Evolutionary conservation across 2,113 vertebrate species (phyloP).

Genomic region (Chiloscyllium plagiosum): DNA sequence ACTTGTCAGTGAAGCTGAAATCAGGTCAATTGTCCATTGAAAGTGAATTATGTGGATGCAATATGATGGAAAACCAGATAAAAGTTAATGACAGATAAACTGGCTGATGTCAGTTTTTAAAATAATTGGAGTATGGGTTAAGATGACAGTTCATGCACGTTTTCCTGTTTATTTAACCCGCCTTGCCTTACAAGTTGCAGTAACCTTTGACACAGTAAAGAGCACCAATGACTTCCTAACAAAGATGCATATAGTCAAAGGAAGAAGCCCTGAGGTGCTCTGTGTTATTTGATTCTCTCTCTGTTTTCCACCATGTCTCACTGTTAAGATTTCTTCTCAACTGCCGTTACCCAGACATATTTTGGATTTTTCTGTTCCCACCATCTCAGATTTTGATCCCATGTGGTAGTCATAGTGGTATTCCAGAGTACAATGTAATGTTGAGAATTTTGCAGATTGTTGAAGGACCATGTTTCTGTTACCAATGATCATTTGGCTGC

Average conservation of each 20-base stretch:
- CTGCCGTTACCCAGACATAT: neutral
- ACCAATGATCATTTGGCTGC: neutral
- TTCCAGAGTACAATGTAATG: neutral
- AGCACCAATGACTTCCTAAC: neutral
- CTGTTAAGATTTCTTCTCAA: slow-evolving; percentile 35
- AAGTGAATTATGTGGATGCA: neutral
- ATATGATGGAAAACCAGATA: neutral
- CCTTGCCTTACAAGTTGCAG: neutral
- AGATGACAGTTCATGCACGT: neutral
- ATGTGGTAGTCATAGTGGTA: neutral
- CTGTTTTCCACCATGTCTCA: neutral
- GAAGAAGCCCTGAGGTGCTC: neutral
- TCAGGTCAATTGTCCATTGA: neutral
- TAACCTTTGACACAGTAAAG: neutral
- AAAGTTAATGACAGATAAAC: neutral
- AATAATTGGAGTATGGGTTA: neutral
- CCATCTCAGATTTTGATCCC: neutral
- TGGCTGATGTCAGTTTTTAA: neutral
- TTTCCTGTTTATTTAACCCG: slow-evolving; percentile 10
- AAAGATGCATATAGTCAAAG: neutral
- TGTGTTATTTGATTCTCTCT: neutral
- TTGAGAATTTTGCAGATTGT: neutral
- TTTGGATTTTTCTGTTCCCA: neutral
- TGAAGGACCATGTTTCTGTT: neutral
- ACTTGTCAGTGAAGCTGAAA: neutral